phyloP scores from a whole-genome alignment of 1,140 invertebrate species.

The Drosophila melanica region DNA sequence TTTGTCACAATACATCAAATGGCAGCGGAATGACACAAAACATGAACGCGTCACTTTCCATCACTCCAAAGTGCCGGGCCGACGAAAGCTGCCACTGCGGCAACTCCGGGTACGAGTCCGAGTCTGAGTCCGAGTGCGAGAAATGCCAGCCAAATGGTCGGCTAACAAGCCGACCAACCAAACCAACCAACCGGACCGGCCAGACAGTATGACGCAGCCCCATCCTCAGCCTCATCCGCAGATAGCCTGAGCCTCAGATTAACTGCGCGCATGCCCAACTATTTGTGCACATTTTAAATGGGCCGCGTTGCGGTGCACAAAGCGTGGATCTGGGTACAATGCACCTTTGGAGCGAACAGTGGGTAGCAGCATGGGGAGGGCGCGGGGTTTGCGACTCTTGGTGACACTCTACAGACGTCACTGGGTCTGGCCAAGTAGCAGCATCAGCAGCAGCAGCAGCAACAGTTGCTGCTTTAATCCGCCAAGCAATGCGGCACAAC shows the following conservation, averaged over 20 bases:
- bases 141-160: slow-evolving; percentile 45
- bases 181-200: slow-evolving; percentile 37
- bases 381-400: slow-evolving; percentile 20
- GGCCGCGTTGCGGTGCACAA: slow-evolving; percentile 60
- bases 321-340: slow-evolving; percentile 62
- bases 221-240: slow-evolving; percentile 26
- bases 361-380: neutral
- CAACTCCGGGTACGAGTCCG: slow-evolving; percentile 4
- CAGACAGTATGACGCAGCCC: slow-evolving; percentile 72
- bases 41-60: slow-evolving; percentile 84
- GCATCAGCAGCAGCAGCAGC: slow-evolving; percentile 4
- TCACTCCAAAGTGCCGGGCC: slow-evolving; percentile 82
- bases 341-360: slow-evolving; percentile 38
- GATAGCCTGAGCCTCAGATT: slow-evolving; percentile 50
- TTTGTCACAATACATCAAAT: slow-evolving; percentile 84
- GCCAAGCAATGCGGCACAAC: slow-evolving; percentile 66
- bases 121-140: slow-evolving; percentile 21
- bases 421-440: slow-evolving; percentile 59
- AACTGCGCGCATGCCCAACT: slow-evolving; percentile 80
- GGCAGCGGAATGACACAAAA: slow-evolving; percentile 82
- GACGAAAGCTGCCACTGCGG: slow-evolving; percentile 50
- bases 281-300: slow-evolving; percentile 81
- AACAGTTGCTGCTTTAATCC: slow-evolving; percentile 65
- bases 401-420: slow-evolving; percentile 71
- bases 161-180: slow-evolving; percentile 36